Evolutionary conservation across 2,797 vertebrate species (phyloP), one percentile per base, ranked within the genome.

Genomic region (Aulostomus chinensis): DNA sequence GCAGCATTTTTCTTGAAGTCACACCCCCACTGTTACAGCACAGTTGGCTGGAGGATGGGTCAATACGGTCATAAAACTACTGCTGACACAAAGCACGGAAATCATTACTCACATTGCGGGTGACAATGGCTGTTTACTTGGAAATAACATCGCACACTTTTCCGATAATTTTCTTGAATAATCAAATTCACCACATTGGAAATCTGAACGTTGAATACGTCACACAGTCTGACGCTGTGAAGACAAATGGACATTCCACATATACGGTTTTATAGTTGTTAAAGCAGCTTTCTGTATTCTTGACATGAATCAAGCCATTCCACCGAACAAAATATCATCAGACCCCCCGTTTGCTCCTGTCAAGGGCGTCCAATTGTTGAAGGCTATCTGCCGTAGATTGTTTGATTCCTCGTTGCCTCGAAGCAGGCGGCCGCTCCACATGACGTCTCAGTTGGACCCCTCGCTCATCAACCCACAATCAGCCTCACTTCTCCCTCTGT

Each of bases 341-440:
- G 28, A 22, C 36, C 24, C 31, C 36, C 52, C 34, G 11, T 28
- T 31, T 29, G 13, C 35, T 75, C 54, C 49, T 26, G 32, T 37
- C 29, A n/a, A 24, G 48, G 34, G 42, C 26, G 14, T 12, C 35
- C 9, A 9, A 51, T 12, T 42, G 33, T 45, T 42, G 33, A 51
- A 18, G 53, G 49, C 24, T 60, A 25, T 62, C 46, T 4, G 30
- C 45, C 7, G 33, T 9, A 39, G 54, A 37, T 42, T 47, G 45
- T 33, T 31, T 50, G 67, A 71, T 63, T 69, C 81, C 37, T 63
- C 40, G 66, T 68, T 42, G 53, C 46, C 48, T 73, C 58, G 5
- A 33, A 61, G 55, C 38, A 30, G 51, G 37, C 42, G 1, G 28
- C 30, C 15, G 14, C 51, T 60, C 74, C 71, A 15, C 55, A 16